Base-by-base conservation (phyloP, 1,140 invertebrate species). In the Bombus sibiricus region DNA sequence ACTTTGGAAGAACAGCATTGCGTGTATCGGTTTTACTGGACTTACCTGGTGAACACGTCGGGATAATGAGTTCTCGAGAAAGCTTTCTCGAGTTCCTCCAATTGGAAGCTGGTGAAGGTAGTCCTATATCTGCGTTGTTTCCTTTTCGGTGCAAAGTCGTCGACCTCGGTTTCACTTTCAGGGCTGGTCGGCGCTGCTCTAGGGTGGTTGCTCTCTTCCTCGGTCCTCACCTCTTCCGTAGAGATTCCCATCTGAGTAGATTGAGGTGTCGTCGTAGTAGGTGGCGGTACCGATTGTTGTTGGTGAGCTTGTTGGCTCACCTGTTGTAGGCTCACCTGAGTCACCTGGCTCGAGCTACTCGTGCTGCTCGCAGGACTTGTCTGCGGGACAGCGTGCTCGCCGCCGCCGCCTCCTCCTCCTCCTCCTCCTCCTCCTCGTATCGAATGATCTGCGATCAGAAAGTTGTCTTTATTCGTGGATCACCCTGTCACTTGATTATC, bases 51-150 rank as follows among this genome's bases (percentile, higher is more conserved):
- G 95, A 99, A 99, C 1, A 99, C 99, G 95, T 99, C 99, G 34
- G 99, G 99, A 95, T 99, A 99, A 95, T 99, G 99, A 9, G 99
- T 99, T 91, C 98, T 97, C 1, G 98, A 98, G 95, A 99, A 99
- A 0, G 98, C 98, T 94, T 99, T 99, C 94, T 99, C 99, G 85
- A 99, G 95, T 95, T 99, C 99, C 93, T 99, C 99, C 79, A 99
- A 95, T 95, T 99, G 98, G 93, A 98, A 99, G 92, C 98, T 98
- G 13, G 98, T 99, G 95, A 99, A 99, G 62, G 98, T 99, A 4
- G 98, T 99, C 81, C 98, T 96, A 94, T 99, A 99, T 66, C 98
- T 95, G 5, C 98, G 96, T 92, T 99, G 98, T 93, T 99, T 99
- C 87, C 98, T 96, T 93, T 98, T 99, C 1, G 98, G 98, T 0